Evolutionary conservation across 2,113 vertebrate genomes (phyloP), one percentile per base, ranked within the genome.

Genomic region (Saccopteryx bilineata): DNA sequence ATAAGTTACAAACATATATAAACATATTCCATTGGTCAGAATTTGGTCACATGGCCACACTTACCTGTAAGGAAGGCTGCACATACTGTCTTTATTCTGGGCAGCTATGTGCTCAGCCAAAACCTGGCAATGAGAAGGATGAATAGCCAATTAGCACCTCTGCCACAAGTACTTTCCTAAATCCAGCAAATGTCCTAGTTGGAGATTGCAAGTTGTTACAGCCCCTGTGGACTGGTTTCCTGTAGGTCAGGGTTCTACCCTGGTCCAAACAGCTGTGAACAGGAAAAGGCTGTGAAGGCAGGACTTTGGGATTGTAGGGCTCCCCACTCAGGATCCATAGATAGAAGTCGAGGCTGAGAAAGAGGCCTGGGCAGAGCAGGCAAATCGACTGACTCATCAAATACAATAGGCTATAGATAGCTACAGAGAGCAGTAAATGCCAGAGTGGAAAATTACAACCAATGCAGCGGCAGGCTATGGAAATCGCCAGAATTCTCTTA

Each of bases 391-490:
- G 50, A 76, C 31, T 15, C 4, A 10, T 58, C 58, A 33, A 69
- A 46, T 19, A 58, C 50, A 31, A 46, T 7, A 54, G 39, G 21
- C n/a, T 48, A 7, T 1, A 23, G 74, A 71, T 23, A 9, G 18
- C 4, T 9, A 6, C 48, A 63, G 58, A 93, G 26, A 56, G 2
- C 0, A 1, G 19, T 28, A 83, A 82, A 58, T 0, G 4, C 63
- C 17, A 19, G 14, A 19, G 48, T 9, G 4, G 31, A 74, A 56
- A 28, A 18, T 83, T 78, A 58, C 23, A 50, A 60, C 83, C 58
- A 52, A 1, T n/a, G 78, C 13, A 75, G 78, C 31, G 9, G 68
- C 21, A 78, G 68, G 58, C 9, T 0, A 0, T n/a, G 28, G 28
- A 85, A 89, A 17, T 23, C 13, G 0, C 33, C 61, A 18, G 33